These are phyloP conservation scores for Ptilorrhoa leucosticta DNA, from an alignment of 2,113 vertebrate species.

Conservation along the genomic window DNA sequence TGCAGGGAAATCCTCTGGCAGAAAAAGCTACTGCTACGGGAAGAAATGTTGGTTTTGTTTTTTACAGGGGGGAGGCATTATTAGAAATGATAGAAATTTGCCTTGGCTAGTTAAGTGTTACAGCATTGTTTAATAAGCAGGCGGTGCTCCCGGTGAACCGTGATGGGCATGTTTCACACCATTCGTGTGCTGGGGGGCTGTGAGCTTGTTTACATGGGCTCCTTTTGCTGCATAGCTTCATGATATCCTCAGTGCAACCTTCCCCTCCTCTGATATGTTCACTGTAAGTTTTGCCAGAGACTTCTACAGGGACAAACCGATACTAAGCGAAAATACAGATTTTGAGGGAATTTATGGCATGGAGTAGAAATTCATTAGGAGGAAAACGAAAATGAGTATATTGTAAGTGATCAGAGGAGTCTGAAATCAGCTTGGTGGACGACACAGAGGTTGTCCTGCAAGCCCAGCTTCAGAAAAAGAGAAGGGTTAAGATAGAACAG, in stretches of 20 bases:
- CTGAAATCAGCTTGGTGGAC: not conserved
- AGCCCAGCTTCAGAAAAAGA: not conserved
- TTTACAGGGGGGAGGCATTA: not conserved
- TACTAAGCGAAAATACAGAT: not conserved
- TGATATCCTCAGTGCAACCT: not conserved
- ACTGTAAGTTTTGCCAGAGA: constrained; percentile 24
- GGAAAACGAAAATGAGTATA: not conserved
- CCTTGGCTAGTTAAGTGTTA: not conserved
- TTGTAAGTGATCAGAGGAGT: not conserved
- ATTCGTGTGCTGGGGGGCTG: not conserved
- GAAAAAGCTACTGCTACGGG: constrained; percentile 5
- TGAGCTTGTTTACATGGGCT: constrained; percentile 63
- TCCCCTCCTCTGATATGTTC: not conserved
- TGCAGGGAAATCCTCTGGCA: constrained; percentile 25
- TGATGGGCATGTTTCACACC: not conserved
- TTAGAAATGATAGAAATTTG: not conserved
- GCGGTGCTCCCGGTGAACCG: not conserved
- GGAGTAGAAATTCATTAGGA: not conserved
- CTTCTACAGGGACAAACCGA: not conserved
- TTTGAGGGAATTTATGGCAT: not conserved
- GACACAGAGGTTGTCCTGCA: not conserved
- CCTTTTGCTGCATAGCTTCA: constrained; percentile 67
- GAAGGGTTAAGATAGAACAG: not conserved
- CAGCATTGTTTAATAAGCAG: not conserved
- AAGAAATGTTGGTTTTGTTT: not conserved